Evolutionary conservation across 2,113 vertebrate species (phyloP).

Genomic region (Pseudopodoces humilis): DNA sequence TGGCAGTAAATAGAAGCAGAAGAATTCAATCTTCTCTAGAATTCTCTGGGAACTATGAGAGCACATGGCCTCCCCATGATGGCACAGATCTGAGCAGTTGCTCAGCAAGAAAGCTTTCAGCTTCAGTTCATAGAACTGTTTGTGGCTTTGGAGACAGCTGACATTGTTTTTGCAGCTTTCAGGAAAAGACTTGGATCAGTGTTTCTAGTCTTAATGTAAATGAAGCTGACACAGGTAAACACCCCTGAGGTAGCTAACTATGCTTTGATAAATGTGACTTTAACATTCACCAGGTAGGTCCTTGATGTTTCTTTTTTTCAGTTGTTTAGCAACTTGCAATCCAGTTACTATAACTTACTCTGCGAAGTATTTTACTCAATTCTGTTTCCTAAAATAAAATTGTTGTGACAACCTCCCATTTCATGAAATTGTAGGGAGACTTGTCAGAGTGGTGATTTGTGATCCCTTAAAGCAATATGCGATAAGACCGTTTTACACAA

Average conservation of each 20-base stretch:
- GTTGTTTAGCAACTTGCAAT: background rate
- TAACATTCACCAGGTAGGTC: background rate
- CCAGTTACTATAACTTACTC: background rate
- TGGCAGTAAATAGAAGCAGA: background rate
- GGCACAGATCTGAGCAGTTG: background rate
- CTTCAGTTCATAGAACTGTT: background rate
- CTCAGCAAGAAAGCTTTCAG: background rate
- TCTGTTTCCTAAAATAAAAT: background rate
- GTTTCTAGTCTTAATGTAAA: background rate
- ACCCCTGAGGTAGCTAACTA: background rate
- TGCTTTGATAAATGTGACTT: background rate
- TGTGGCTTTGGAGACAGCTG: background rate
- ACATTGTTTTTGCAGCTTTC: background rate
- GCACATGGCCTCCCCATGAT: background rate
- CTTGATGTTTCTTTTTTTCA: background rate
- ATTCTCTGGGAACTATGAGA: background rate
- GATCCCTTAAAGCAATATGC: background rate
- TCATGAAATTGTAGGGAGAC: background rate
- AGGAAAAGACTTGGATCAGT: background rate
- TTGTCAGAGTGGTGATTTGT: background rate
- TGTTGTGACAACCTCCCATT: background rate
- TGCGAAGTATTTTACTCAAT: background rate
- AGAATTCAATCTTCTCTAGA: background rate
- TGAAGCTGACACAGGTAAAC: background rate
- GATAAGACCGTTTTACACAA: background rate